Evolutionary conservation across 2,113 vertebrate species (phyloP).

Genomic region (Columba janthina): DNA sequence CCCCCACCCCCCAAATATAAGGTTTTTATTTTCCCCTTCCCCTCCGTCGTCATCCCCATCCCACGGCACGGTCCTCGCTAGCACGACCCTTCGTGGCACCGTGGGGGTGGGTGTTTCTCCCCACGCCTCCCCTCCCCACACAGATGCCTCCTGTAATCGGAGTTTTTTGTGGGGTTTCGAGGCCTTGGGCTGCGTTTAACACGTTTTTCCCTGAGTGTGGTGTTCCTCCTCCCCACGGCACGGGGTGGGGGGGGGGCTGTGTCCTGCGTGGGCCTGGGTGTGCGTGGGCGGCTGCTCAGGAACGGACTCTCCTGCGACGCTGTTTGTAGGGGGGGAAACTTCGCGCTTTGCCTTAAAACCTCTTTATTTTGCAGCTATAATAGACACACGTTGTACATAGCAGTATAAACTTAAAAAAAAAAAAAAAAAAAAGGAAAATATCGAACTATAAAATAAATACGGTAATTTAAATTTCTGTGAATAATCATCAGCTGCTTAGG

Average conservation of each 20-base stretch:
- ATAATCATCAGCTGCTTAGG: slow-evolving; percentile 71
- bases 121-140: neutral
- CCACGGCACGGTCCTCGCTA: neutral
- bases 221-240: neutral
- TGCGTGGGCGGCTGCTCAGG: neutral
- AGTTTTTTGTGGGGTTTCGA: neutral
- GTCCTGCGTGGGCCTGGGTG: neutral
- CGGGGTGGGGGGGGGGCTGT: neutral
- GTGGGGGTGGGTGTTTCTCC: neutral
- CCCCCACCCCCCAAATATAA: no score
- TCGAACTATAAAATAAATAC: slow-evolving; percentile 43
- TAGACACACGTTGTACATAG: slow-evolving; percentile 61
- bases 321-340: neutral
- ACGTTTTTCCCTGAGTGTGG: neutral
- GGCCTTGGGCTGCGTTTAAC: neutral
- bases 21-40: neutral
- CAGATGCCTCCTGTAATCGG: neutral
- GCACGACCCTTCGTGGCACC: neutral
- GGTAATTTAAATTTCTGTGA: slow-evolving; percentile 75
- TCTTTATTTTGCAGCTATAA: slow-evolving; percentile 63
- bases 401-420: slow-evolving; percentile 7
- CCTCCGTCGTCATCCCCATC: neutral
- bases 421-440: neutral
- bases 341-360: slow-evolving; percentile 81
- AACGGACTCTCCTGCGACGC: neutral